phyloP scores from a whole-genome alignment of 2,888 invertebrate genomes.

The Eutolmus rufibarbis region DNA sequence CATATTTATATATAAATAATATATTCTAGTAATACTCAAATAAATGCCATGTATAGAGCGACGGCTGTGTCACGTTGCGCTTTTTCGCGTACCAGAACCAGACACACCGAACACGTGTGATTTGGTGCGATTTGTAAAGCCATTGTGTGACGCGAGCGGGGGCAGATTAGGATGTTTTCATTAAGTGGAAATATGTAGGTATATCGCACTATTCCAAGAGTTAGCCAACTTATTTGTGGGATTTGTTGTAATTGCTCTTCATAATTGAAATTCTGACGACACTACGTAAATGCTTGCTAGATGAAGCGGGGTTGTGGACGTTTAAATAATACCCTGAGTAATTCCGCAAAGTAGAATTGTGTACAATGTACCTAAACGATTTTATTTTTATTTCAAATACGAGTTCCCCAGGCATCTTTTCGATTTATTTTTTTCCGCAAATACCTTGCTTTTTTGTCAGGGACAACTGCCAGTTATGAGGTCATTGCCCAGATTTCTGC shows the following conservation, averaged over 20 bases:
- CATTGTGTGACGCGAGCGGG: background rate
- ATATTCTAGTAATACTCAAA: constrained; percentile 24
- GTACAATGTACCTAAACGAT: background rate
- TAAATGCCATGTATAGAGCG: background rate
- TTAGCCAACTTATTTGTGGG: background rate
- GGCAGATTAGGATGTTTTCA: background rate
- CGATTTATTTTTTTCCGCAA: background rate
- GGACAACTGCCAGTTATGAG: background rate
- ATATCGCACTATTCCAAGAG: background rate
- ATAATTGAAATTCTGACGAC: background rate
- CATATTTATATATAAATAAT: constrained; percentile 22
- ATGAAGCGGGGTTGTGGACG: background rate
- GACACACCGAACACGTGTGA: background rate
- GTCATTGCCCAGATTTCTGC: background rate
- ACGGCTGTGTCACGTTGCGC: constrained; percentile 10
- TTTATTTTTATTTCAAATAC: background rate
- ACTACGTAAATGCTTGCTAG: background rate
- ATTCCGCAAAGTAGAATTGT: background rate
- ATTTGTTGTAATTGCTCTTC: background rate
- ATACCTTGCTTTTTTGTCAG: background rate
- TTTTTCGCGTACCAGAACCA: background rate
- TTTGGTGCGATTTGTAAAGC: constrained; percentile 1
- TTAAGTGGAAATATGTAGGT: background rate
- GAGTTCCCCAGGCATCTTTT: background rate
- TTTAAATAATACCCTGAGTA: background rate